Evolutionary conservation across 1,140 invertebrate genomes (phyloP).

Genomic region (Zaprionus davidi): DNA sequence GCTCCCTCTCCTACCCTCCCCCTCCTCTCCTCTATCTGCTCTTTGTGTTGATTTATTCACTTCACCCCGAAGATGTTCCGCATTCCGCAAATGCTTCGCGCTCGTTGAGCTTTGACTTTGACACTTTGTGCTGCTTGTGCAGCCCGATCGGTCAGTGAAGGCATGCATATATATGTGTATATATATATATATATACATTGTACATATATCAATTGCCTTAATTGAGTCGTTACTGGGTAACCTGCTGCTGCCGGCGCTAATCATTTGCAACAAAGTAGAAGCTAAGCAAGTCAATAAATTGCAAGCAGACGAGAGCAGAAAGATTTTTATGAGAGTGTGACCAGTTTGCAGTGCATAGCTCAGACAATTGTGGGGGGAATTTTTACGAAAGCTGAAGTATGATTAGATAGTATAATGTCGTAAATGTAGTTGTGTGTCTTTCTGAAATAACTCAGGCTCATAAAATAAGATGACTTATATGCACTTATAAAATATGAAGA

Average conservation of each 20-base stretch:
- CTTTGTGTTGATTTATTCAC: conserved; percentile 47
- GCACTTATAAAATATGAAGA: no score
- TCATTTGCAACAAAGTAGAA: neutral
- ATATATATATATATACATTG: neutral
- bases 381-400: no score
- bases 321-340: neutral
- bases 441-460: neutral
- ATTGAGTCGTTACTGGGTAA: conserved; percentile 2
- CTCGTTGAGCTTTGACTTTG: conserved; percentile 66
- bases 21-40: neutral
- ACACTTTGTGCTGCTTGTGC: conserved; percentile 16
- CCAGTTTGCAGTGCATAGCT: neutral
- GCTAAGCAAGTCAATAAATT: neutral
- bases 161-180: neutral
- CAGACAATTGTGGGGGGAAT: neutral
- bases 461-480: no score
- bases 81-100: conserved; percentile 50
- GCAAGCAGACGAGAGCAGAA: neutral
- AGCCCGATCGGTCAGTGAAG: neutral
- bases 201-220: conserved; percentile 5
- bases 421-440: no score
- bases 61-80: conserved; percentile 48
- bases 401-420: neutral
- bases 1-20: neutral
- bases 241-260: neutral